Conservation (phyloP, 2,113 vertebrate genomes). For the Turnix velox region DNA sequence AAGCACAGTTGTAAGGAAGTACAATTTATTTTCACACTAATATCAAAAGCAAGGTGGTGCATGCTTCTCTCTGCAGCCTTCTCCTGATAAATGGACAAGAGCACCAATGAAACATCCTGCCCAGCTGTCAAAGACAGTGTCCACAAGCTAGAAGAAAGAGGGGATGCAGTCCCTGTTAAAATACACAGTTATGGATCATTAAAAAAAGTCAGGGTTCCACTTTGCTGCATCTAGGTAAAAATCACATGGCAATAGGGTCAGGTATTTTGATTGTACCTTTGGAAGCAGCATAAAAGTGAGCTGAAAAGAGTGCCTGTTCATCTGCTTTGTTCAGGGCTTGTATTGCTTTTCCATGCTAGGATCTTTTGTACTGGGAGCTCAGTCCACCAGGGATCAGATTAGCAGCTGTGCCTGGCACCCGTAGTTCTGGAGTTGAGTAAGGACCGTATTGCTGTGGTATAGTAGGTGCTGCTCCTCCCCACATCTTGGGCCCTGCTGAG, state of each 20-base stretch:
- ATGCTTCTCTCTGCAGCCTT: background rate
- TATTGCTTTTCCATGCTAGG: background rate
- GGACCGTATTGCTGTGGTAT: rapidly evolving
- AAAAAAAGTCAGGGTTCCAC: background rate
- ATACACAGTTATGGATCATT: background rate
- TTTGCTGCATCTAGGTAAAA: background rate
- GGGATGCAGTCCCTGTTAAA: background rate
- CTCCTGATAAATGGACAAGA: background rate
- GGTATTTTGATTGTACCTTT: background rate
- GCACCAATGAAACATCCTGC: background rate
- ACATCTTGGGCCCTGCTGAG: rapidly evolving
- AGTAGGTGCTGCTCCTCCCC: background rate
- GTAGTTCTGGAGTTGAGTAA: background rate
- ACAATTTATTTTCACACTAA: background rate
- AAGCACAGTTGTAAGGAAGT: background rate
- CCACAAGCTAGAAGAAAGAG: background rate
- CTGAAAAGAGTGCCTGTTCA: background rate
- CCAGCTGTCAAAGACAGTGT: background rate
- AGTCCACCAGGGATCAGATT: background rate
- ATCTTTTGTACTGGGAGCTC: background rate
- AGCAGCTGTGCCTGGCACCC: rapidly evolving
- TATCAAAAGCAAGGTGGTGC: background rate
- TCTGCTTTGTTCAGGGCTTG: background rate
- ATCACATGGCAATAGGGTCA: background rate
- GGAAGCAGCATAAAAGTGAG: background rate